Evolutionary conservation across 2,113 vertebrate genomes (phyloP).

Genomic region (Lucifuga dentata): DNA sequence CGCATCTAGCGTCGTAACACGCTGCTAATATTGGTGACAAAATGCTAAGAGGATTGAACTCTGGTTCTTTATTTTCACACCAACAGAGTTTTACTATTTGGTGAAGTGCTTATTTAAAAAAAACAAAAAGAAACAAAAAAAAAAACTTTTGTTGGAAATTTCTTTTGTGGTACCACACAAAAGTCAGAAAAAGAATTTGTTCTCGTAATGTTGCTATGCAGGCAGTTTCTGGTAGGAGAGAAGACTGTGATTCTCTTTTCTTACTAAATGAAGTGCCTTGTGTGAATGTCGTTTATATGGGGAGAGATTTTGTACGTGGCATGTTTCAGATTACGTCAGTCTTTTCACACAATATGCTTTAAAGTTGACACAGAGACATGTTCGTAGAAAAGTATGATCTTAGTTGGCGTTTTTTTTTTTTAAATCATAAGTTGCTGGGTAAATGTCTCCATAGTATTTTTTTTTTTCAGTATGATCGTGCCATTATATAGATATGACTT

Average conservation of each 20-base stretch:
- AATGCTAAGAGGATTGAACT: conserved; percentile 78
- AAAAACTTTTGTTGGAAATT: conserved; percentile 32
- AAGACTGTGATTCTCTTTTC: conserved; percentile 88
- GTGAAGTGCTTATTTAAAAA: conserved; percentile 83
- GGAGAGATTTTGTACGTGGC: conserved; percentile 92
- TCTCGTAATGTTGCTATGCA: conserved; percentile 87
- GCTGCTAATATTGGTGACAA: conserved; percentile 57
- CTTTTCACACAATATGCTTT: conserved; percentile 92
- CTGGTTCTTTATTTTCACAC: conserved; percentile 83
- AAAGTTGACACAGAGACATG: conserved; percentile 83
- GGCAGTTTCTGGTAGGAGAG: conserved; percentile 89
- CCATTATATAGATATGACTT: conserved; percentile 78
- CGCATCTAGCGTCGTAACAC: conserved; percentile 36
- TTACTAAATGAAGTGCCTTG: conserved; percentile 99
- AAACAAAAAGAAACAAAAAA: conserved; percentile 68
- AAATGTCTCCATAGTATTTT: conserved; percentile 76
- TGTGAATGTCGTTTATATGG: conserved; percentile 94
- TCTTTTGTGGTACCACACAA: conserved; percentile 69
- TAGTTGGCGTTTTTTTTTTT: conserved; percentile 60
- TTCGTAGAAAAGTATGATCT: conserved; percentile 83
- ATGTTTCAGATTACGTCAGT: conserved; percentile 91
- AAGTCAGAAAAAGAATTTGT: conserved; percentile 64
- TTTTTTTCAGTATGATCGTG: conserved; percentile 64
- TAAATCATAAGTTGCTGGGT: conserved; percentile 67
- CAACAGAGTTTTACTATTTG: conserved; percentile 72